These are phyloP conservation scores for Schizotus pectinicornis DNA, from an alignment of 2,888 invertebrate species.

Conservation along the genomic window DNA sequence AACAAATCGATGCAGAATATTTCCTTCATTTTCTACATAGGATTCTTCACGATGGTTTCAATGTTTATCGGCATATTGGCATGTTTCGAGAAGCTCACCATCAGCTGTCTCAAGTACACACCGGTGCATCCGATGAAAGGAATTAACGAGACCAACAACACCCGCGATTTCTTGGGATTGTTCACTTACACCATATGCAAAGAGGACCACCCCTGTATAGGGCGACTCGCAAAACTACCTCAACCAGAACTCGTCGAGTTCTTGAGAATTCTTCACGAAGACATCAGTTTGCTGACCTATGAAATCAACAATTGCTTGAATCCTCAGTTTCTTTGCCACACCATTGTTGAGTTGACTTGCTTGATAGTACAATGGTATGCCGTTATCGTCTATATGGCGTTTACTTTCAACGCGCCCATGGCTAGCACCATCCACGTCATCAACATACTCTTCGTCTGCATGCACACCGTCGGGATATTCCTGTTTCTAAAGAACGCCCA, in stretches of 20 bases:
- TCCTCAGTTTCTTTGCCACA: constrained; percentile 52
- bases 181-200: constrained; percentile 48
- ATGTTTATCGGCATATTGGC: constrained; percentile 47
- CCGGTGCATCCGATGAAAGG: constrained; percentile 51
- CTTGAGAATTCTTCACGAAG: constrained; percentile 53
- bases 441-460: constrained; percentile 50
- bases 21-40: constrained; percentile 49
- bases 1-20: constrained; percentile 47
- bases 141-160: constrained; percentile 49
- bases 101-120: constrained; percentile 48
- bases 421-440: constrained; percentile 50
- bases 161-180: constrained; percentile 48
- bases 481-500: constrained; percentile 53
- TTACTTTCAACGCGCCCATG: constrained; percentile 45
- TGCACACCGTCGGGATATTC: constrained; percentile 52
- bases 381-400: constrained; percentile 53
- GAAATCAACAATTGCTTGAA: constrained; percentile 51
- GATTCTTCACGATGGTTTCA: constrained; percentile 43
- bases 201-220: constrained; percentile 41
- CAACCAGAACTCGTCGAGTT: constrained; percentile 50
- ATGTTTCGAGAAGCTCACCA: constrained; percentile 54
- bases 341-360: constrained; percentile 51
- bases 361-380: constrained; percentile 55
- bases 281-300: constrained; percentile 50
- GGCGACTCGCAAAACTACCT: constrained; percentile 37